Conservation (phyloP, 2,888 invertebrate species). For the Blera fallax region DNA sequence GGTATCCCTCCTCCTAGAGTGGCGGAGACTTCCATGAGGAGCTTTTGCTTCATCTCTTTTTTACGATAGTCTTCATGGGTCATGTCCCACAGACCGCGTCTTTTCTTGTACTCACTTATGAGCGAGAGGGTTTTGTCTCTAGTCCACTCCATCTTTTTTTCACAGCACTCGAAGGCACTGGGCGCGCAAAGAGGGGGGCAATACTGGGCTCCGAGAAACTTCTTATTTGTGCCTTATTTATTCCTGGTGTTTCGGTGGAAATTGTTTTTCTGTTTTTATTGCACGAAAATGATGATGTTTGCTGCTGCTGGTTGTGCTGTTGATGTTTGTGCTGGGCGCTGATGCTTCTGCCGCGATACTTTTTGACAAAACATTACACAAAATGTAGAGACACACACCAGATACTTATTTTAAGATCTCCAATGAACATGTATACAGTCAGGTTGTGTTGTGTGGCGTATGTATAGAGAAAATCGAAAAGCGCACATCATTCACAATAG, state of each 20-base stretch:
- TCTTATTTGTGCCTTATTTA: background rate
- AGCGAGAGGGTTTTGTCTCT: slow-evolving; percentile 80
- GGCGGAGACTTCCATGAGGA: slow-evolving; percentile 78
- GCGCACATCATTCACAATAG: slow-evolving; percentile 49
- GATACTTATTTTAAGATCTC: slow-evolving; percentile 57
- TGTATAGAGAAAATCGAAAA: slow-evolving; percentile 62
- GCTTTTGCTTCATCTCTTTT: slow-evolving; percentile 80
- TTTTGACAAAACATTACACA: slow-evolving; percentile 70
- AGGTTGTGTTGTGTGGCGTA: slow-evolving; percentile 63
- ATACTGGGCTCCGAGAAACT: background rate
- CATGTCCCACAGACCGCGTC: slow-evolving; percentile 81
- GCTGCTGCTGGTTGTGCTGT: slow-evolving; percentile 17
- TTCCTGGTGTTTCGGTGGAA: background rate
- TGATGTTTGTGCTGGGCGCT: slow-evolving; percentile 11
- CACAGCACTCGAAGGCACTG: background rate
- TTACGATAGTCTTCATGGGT: slow-evolving; percentile 81
- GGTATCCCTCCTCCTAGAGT: slow-evolving; percentile 79
- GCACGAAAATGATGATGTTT: slow-evolving; percentile 50
- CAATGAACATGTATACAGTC: slow-evolving; percentile 70
- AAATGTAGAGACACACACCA: slow-evolving; percentile 68
- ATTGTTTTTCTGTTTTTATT: slow-evolving; percentile 53
- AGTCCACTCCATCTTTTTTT: slow-evolving; percentile 81
- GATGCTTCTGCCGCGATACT: slow-evolving; percentile 46
- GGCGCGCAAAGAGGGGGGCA: background rate
- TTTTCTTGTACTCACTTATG: slow-evolving; percentile 80